Base-by-base conservation (phyloP, 2,113 vertebrate genomes). In the Antennarius striatus region DNA sequence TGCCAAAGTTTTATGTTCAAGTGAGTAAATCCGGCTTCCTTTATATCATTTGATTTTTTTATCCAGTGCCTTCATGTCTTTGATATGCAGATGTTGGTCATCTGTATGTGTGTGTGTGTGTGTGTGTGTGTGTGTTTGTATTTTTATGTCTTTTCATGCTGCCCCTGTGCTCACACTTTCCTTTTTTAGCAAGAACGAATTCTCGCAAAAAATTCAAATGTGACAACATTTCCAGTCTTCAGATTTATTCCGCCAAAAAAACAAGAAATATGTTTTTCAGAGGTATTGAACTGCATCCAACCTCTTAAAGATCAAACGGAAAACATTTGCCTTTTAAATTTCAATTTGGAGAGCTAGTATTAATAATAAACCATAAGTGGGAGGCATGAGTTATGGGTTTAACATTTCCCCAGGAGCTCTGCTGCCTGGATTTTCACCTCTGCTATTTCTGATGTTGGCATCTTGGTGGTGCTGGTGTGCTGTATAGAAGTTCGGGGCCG, bases 1-100 rank as follows among this genome's bases (percentile, higher is more conserved):
- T 98, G 56, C 98, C 98, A 66, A 98, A 95, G 84, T 98, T 99
- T 91, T 99, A 99, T 66, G 95, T 98, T 39, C 98, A 99, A 88
- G 98, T 98, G 90, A 91, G 92, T 89, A 62, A 68, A 60, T 47
- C 0, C 40, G 15, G 48, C 56, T 58, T 67, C 46, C 53, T 49
- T 53, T 47, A 11, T 55, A 10, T 77, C 22, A 1, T 10, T 32
- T 51, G 12, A 46, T 68, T 39, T 29, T 36, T 1, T 13, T 32
- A 16, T 36, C 32, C 22, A 15, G 3, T 1, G 48, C 47, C 49
- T 30, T 12, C n/a, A 47, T 30, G 3, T 12, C 47, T 61, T 65
- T 63, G 22, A 68, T 63, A 48, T 11, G 42, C 52, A 42, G 5
- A 67, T 66, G 56, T 12, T 16, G 43, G 52, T 47, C 48, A 47